These are phyloP conservation scores for Sebastes cheni DNA, from an alignment of 2,797 vertebrate species.

Conservation along the genomic window DNA sequence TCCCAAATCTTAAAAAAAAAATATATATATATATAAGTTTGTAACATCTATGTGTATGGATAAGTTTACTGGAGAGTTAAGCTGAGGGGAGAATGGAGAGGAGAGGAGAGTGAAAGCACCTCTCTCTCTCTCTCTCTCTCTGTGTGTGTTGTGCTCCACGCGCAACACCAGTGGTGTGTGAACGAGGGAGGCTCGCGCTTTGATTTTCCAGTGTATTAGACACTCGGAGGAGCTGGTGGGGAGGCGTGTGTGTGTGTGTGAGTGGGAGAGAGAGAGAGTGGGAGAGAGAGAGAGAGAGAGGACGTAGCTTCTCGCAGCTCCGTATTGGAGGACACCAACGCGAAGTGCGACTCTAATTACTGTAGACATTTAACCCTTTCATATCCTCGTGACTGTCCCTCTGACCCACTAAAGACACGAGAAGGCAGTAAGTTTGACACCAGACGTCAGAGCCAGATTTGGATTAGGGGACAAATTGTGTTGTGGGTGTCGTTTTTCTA, in stretches of 20 bases:
- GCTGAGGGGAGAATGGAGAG: not conserved
- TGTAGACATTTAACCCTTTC: constrained; percentile 86
- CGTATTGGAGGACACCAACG: constrained; percentile 83
- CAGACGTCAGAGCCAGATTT: constrained; percentile 70
- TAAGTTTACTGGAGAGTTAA: constrained; percentile 47
- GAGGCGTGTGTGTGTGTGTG: constrained; percentile 42
- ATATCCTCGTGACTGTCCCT: constrained; percentile 50
- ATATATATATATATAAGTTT: constrained; percentile 28
- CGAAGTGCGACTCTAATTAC: constrained; percentile 78
- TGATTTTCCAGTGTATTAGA: constrained; percentile 84
- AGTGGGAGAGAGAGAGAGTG: not conserved
- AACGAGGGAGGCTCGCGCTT: constrained; percentile 74
- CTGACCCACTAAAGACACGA: constrained; percentile 65
- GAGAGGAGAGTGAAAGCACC: constrained; percentile 21
- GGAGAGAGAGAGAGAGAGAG: not conserved
- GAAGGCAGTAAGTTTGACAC: constrained; percentile 62
- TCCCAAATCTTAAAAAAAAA: not conserved
- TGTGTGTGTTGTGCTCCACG: constrained; percentile 60
- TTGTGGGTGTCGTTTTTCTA: constrained; percentile 66
- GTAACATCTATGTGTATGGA: constrained; percentile 7
- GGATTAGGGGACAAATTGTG: constrained; percentile 65
- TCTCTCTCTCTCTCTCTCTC: constrained; percentile 37
- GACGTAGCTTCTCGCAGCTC: constrained; percentile 62
- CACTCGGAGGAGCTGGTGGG: constrained; percentile 74
- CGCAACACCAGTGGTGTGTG: constrained; percentile 72